Percentiles rank a stretch among this genome's conserved stretches.
Evolutionary conservation across 2,888 invertebrate genomes (phyloP).

Genomic region (Andricus quercusramuli): DNA sequence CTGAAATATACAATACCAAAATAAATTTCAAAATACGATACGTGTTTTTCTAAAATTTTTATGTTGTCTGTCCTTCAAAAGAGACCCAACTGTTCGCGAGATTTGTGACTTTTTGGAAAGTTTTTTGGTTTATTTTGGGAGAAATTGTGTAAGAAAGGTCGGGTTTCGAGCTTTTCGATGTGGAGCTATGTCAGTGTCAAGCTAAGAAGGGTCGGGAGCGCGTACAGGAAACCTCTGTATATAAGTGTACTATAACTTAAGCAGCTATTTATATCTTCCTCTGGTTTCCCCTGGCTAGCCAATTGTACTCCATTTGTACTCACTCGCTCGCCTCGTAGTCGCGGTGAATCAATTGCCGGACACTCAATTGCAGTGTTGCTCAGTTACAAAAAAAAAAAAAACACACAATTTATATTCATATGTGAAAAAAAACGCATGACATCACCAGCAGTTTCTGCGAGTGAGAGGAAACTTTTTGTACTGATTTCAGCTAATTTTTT

Average conservation of each 20-base stretch:
- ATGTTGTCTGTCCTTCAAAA: background rate
- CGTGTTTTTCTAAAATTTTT: background rate
- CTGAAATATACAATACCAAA: too few species aligned
- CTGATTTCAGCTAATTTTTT: background rate
- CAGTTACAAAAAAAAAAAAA: background rate
- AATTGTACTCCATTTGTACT: slow-evolving; percentile 59
- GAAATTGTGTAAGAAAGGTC: slow-evolving; percentile 12
- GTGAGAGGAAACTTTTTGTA: background rate
- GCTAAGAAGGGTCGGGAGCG: slow-evolving; percentile 21
- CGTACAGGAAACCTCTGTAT: slow-evolving; percentile 28
- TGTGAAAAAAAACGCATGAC: background rate
- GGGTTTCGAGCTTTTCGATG: slow-evolving; percentile 19
- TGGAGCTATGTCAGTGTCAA: slow-evolving; percentile 41
- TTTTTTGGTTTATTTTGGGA: background rate
- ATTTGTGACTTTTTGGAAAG: background rate
- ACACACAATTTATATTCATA: background rate
- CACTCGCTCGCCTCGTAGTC: slow-evolving; percentile 49
- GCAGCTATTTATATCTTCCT: slow-evolving; percentile 58
- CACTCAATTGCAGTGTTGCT: slow-evolving; percentile 12
- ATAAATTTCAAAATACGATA: too few species aligned
- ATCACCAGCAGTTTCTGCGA: background rate
- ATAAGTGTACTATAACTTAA: slow-evolving; percentile 51
- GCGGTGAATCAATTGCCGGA: slow-evolving; percentile 46
- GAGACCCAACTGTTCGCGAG: background rate
- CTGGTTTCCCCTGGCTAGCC: slow-evolving; percentile 48